Percentiles rank a stretch among this genome's conserved stretches.
These are phyloP conservation scores for Drosophila dives DNA, from an alignment of 2,888 invertebrate genomes.

Conservation along the genomic window DNA sequence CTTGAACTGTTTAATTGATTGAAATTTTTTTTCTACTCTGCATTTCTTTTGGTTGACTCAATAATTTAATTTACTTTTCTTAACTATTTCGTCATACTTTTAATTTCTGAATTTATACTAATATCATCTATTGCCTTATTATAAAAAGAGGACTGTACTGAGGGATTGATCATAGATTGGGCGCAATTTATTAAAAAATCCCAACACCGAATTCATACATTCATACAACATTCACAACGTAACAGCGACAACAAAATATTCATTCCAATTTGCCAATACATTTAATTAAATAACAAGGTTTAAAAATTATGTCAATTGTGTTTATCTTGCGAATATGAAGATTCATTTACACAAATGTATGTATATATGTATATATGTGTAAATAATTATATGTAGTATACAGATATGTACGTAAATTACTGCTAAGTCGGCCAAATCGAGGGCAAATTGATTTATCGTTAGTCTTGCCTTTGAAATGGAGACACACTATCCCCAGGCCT, in stretches of 20 bases:
- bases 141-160: constrained; percentile 23
- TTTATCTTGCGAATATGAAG: constrained; percentile 31
- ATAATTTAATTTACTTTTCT: neutral
- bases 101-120: neutral
- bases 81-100: neutral
- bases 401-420: neutral
- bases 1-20: neutral
- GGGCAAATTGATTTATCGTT: constrained; percentile 40
- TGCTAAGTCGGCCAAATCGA: constrained; percentile 38
- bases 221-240: constrained; percentile 12
- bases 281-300: constrained; percentile 59
- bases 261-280: constrained; percentile 50
- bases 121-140: constrained; percentile 3
- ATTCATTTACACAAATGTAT: constrained; percentile 4
- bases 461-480: constrained; percentile 23
- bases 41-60: neutral
- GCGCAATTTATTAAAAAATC: constrained; percentile 3
- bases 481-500: neutral
- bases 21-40: neutral
- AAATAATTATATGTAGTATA: neutral
- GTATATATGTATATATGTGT: constrained; percentile 2
- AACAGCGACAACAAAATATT: constrained; percentile 23
- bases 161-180: constrained; percentile 7
- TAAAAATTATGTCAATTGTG: constrained; percentile 53
- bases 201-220: constrained; percentile 18